These are phyloP conservation scores for Loris lydekkerianus DNA, from an alignment of 2,797 vertebrate genomes.

Conservation along the genomic window DNA sequence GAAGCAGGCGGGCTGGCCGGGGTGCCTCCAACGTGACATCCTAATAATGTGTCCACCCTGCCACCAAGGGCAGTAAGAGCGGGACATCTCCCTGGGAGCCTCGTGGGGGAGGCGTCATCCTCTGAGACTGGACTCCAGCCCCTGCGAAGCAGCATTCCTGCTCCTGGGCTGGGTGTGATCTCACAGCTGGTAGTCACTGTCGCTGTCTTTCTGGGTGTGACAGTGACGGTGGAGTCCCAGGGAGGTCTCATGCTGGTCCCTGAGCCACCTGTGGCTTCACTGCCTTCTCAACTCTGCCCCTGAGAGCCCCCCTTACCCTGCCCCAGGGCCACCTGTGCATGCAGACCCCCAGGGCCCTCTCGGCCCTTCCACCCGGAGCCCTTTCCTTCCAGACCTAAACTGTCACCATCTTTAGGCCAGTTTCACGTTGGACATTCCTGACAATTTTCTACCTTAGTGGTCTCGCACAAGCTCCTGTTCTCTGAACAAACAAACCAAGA, in stretches of 20 bases:
- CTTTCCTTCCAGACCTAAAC: not conserved
- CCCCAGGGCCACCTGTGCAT: fast-evolving
- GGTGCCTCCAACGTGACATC: too few relatives aligned
- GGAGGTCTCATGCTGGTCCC: not conserved
- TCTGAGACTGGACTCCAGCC: not conserved
- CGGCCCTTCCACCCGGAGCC: fast-evolving
- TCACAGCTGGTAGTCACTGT: not conserved
- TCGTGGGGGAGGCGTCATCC: not conserved
- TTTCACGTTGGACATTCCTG: fast-evolving
- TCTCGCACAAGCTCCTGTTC: fast-evolving
- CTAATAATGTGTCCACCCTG: fast-evolving
- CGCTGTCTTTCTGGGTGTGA: too few relatives aligned
- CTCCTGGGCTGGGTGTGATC: fast-evolving
- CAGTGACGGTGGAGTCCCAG: not conserved
- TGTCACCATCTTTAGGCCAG: fast-evolving
- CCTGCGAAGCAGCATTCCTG: fast-evolving
- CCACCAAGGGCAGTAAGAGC: fast-evolving
- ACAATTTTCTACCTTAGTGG: not conserved
- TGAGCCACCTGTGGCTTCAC: too few relatives aligned
- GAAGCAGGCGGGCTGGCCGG: not conserved
- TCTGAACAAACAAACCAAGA: not conserved
- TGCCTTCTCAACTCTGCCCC: not conserved
- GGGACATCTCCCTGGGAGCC: fast-evolving
- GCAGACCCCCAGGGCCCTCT: fast-evolving
- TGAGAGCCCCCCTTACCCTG: fast-evolving